Evolutionary conservation across 2,888 invertebrate species (phyloP).

Genomic region (Dusona sp.): DNA sequence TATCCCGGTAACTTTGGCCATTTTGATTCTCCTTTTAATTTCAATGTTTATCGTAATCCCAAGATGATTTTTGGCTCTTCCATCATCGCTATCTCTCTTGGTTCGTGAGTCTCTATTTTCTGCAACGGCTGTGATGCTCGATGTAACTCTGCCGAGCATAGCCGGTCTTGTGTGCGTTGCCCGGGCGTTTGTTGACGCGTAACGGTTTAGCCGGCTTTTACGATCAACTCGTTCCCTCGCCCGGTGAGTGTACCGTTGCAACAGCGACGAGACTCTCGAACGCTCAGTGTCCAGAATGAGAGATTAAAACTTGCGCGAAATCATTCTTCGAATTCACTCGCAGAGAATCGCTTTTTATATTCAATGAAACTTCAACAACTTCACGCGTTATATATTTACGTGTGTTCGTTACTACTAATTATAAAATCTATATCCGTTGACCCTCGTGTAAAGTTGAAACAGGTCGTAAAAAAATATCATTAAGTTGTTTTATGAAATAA

Average conservation of each 20-base stretch:
- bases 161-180: conserved; percentile 22
- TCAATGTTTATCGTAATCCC: background rate
- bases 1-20: background rate
- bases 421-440: background rate
- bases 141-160: background rate
- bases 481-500: background rate
- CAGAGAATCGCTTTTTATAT: background rate
- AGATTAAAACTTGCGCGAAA: conserved; percentile 35
- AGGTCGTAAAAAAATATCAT: background rate
- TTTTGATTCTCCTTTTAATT: background rate
- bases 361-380: conserved; percentile 10
- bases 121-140: conserved; percentile 10
- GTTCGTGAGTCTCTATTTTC: conserved; percentile 8
- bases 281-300: conserved; percentile 42
- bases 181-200: conserved; percentile 63
- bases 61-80: background rate
- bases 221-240: conserved; percentile 56
- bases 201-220: conserved; percentile 64
- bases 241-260: conserved; percentile 64
- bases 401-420: background rate
- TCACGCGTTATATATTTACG: background rate
- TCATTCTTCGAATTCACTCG: conserved; percentile 44
- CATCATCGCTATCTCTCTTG: conserved; percentile 4
- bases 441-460: background rate
- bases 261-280: conserved; percentile 45